Conservation (phyloP, 2,888 invertebrate species). For the Agrypnus murinus region DNA sequence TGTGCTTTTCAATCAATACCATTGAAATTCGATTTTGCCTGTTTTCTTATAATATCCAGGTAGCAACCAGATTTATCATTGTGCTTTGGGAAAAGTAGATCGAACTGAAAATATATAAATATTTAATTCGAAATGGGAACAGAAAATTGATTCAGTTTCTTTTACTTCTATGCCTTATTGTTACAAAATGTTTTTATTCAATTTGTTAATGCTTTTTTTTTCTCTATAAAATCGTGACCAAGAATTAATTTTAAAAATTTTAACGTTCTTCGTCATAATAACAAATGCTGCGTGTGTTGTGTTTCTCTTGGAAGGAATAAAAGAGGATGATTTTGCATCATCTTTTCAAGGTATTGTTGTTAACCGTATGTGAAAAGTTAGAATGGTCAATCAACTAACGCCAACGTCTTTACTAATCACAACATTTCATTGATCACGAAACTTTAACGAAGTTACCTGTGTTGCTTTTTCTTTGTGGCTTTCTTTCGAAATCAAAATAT, state of each 20-base stretch:
- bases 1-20: conserved; percentile 60
- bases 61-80: conserved; percentile 61
- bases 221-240: conserved; percentile 30
- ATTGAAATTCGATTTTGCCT: conserved; percentile 67
- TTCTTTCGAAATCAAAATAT: conserved; percentile 37
- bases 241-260: conserved; percentile 42
- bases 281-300: conserved; percentile 4
- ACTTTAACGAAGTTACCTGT: conserved; percentile 31
- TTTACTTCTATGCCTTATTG: conserved; percentile 24
- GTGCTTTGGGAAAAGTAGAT: conserved; percentile 58
- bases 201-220: conserved; percentile 16
- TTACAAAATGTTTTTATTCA: conserved; percentile 29
- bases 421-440: conserved; percentile 33
- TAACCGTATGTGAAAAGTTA: conserved; percentile 12
- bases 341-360: conserved; percentile 32
- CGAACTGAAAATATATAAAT: conserved; percentile 51
- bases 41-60: conserved; percentile 67
- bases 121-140: conserved; percentile 49
- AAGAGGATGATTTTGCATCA: conserved; percentile 48
- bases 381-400: conserved; percentile 45
- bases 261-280: conserved; percentile 29
- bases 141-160: conserved; percentile 35
- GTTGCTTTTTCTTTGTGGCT: neutral
- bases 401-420: conserved; percentile 29
- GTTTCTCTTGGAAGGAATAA: conserved; percentile 39